phyloP scores from a whole-genome alignment of 92 coral and sea anemone genomes.

The Siderastrea siderea region DNA sequence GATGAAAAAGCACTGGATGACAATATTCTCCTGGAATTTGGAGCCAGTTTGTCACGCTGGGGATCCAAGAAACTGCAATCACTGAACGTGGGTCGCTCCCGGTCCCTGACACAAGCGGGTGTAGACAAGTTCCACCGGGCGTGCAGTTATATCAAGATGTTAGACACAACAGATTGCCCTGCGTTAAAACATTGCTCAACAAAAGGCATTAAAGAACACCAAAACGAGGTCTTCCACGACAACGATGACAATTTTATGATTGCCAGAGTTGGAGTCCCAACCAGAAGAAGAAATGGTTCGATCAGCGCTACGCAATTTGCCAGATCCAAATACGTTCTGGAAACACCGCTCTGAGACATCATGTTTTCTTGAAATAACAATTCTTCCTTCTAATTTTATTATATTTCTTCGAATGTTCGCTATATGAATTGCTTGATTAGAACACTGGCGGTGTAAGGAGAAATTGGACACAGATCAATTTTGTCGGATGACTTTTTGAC shows the following conservation, averaged over 20 bases:
- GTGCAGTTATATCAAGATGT: conserved; percentile 34
- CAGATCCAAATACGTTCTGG: conserved; percentile 77
- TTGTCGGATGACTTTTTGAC: background rate
- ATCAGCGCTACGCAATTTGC: conserved; percentile 78
- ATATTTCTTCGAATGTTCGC: background rate
- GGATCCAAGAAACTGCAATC: conserved; percentile 48
- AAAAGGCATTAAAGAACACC: background rate
- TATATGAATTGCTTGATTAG: background rate
- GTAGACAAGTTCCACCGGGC: conserved; percentile 40
- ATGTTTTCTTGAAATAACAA: background rate
- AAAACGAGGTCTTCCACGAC: conserved; percentile 22
- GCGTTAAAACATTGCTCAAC: background rate
- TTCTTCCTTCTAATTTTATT: background rate
- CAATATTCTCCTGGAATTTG: conserved; percentile 48
- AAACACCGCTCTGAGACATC: conserved; percentile 75
- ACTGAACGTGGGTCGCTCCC: conserved; percentile 64
- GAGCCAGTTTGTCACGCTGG: conserved; percentile 45
- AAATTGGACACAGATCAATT: background rate
- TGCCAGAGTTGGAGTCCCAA: background rate
- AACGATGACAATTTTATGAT: background rate
- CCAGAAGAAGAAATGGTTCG: conserved; percentile 70
- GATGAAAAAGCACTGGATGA: conserved; percentile 76
- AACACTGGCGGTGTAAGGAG: background rate
- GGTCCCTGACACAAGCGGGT: conserved; percentile 58
- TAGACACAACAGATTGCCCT: conserved; percentile 73